Conservation (phyloP, 2,888 invertebrate genomes). For the Alloplasta piceator region DNA sequence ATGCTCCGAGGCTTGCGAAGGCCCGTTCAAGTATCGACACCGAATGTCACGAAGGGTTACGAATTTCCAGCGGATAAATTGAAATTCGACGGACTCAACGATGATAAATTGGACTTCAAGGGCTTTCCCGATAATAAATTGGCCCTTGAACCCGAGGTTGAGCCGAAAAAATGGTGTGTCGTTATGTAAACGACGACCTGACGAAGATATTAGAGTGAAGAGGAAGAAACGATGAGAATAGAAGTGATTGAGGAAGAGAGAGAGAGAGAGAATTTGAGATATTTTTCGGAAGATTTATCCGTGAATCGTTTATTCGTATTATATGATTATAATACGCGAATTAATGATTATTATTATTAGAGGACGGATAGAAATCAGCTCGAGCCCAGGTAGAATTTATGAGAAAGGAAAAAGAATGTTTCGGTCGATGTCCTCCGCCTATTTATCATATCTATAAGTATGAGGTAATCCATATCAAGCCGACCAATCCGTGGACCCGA, state of each 20-base stretch:
- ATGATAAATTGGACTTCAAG: slow-evolving; percentile 68
- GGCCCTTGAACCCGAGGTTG: slow-evolving; percentile 63
- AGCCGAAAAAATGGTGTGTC: slow-evolving; percentile 76
- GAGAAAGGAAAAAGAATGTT: neutral
- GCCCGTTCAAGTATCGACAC: slow-evolving; percentile 77
- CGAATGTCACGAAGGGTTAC: slow-evolving; percentile 67
- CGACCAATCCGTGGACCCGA: no score
- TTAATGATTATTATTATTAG: slow-evolving; percentile 13
- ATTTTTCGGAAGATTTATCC: slow-evolving; percentile 30
- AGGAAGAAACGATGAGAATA: neutral
- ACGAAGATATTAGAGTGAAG: neutral
- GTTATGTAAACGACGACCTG: slow-evolving; percentile 75
- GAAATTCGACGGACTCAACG: slow-evolving; percentile 65
- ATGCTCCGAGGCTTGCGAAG: slow-evolving; percentile 73
- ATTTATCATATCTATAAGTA: slow-evolving; percentile 13
- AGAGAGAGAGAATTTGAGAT: slow-evolving; percentile 23
- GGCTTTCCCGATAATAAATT: slow-evolving; percentile 65
- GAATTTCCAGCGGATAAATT: slow-evolving; percentile 72
- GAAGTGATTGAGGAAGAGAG: neutral
- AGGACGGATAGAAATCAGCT: slow-evolving; percentile 24
- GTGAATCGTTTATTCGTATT: slow-evolving; percentile 45
- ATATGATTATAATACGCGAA: slow-evolving; percentile 51
- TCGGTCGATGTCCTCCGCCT: slow-evolving; percentile 17
- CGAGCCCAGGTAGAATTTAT: neutral
- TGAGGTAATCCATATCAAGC: no score